Evolutionary conservation across 2,888 invertebrate species (phyloP).

Genomic region (Athripsodes cinereus): DNA sequence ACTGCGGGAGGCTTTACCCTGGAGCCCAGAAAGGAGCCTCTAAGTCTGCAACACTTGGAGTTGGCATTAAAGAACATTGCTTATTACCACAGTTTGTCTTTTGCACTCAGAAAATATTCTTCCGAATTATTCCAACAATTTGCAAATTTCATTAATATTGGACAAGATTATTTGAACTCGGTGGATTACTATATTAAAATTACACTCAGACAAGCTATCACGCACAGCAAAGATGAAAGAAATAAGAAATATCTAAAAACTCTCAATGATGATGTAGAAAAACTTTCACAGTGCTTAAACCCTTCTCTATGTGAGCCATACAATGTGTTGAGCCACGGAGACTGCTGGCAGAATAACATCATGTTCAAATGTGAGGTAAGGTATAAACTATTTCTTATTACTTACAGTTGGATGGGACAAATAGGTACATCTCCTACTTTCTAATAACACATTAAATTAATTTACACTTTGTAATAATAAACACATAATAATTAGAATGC

Average conservation of each 20-base stretch:
- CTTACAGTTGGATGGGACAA: too few relatives aligned
- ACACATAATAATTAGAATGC: too few relatives aligned
- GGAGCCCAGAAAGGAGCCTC: conserved; percentile 24
- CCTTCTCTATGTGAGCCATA: conserved; percentile 8
- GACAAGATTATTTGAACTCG: not conserved
- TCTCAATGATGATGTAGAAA: not conserved
- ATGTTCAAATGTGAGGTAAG: conserved; percentile 38
- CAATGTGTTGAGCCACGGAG: conserved; percentile 17
- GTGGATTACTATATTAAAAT: conserved; percentile 1
- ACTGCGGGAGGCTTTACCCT: conserved; percentile 5
- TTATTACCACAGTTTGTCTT: conserved; percentile 32
- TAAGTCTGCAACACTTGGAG: conserved; percentile 31
- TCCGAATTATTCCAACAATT: conserved; percentile 29
- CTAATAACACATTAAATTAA: too few relatives aligned
- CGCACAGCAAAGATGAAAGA: not conserved
- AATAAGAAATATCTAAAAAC: not conserved
- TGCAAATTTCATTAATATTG: conserved; percentile 11
- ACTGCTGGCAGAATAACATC: conserved; percentile 31
- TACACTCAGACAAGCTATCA: not conserved
- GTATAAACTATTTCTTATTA: too few relatives aligned
- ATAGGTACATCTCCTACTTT: too few relatives aligned
- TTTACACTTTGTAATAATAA: too few relatives aligned
- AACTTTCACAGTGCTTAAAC: not conserved
- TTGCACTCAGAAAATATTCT: conserved; percentile 30
- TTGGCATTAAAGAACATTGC: conserved; percentile 31